Evolutionary conservation across 1,140 invertebrate genomes (phyloP).

Genomic region (Tetramorium parvispinum): DNA sequence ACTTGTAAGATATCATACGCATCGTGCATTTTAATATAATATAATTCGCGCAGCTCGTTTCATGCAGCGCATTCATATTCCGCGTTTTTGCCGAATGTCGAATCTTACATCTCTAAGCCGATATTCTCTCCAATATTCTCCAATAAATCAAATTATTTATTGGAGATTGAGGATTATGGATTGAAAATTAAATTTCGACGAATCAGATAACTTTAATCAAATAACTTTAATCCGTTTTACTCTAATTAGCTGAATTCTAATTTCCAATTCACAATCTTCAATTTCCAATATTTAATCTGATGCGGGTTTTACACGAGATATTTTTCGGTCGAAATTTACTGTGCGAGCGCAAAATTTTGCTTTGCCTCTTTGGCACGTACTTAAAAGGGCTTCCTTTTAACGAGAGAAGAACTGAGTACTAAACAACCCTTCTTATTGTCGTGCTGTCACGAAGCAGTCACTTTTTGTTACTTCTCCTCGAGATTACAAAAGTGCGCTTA

Average conservation of each 20-base stretch:
- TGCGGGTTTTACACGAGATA: neutral
- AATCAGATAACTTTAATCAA: neutral
- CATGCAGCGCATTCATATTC: neutral
- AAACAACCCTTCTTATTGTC: constrained; percentile 47
- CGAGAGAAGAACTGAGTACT: constrained; percentile 12
- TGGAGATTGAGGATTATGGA: neutral
- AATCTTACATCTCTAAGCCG: neutral
- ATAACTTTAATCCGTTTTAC: neutral
- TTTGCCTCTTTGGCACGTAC: neutral
- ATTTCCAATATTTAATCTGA: neutral
- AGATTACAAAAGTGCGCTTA: constrained; percentile 44
- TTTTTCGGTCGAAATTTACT: neutral
- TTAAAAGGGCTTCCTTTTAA: constrained; percentile 16
- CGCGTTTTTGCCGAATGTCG: neutral
- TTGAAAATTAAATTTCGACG: neutral
- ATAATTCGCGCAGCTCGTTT: neutral
- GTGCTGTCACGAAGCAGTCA: constrained; percentile 19
- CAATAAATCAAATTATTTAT: neutral
- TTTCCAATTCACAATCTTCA: neutral
- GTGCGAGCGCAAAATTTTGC: constrained; percentile 14
- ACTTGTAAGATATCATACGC: neutral
- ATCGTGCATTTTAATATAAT: constrained; percentile 22
- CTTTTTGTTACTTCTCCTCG: constrained; percentile 28
- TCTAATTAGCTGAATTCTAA: neutral
- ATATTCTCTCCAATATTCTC: neutral